A percentile compares a stretch with the other conserved stretches of the same genome.
Conservation (phyloP, 2,888 invertebrate genomes). For the Eucriotettix oculatus region DNA sequence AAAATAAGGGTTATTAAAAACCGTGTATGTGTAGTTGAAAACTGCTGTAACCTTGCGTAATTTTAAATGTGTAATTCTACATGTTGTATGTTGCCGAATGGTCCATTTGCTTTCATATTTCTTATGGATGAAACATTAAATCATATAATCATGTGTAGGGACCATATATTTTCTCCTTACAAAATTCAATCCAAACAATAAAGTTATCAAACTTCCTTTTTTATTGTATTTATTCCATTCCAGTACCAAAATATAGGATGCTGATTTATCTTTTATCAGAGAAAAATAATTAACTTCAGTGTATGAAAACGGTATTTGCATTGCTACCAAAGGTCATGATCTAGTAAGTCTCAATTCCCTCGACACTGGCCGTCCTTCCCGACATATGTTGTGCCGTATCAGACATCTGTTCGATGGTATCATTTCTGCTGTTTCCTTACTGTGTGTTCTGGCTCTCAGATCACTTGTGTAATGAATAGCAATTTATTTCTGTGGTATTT, state of each 20-base stretch:
- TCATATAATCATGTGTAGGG: neutral
- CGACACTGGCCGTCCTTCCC: no score
- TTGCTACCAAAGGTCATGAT: no score
- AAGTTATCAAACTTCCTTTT: neutral
- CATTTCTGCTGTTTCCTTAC: no score
- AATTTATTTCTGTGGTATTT: no score
- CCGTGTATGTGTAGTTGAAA: constrained; percentile 2
- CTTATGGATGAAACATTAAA: neutral
- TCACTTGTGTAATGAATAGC: constrained; percentile 3
- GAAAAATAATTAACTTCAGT: no score
- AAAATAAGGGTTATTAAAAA: constrained; percentile 1
- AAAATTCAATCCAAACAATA: neutral
- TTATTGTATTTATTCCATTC: neutral
- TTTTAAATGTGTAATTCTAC: constrained; percentile 2
- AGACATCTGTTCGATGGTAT: no score
- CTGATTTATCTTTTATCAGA: no score
- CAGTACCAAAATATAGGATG: no score
- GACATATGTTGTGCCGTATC: no score
- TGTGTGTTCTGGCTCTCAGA: neutral
- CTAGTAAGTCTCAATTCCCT: no score
- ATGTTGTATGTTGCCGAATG: constrained; percentile 3
- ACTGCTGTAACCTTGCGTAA: constrained; percentile 3
- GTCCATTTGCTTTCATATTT: constrained; percentile 1
- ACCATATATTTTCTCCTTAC: neutral
- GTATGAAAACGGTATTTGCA: no score